Evolutionary conservation across 2,113 vertebrate species (phyloP).

Genomic region (Glaucomys volans): DNA sequence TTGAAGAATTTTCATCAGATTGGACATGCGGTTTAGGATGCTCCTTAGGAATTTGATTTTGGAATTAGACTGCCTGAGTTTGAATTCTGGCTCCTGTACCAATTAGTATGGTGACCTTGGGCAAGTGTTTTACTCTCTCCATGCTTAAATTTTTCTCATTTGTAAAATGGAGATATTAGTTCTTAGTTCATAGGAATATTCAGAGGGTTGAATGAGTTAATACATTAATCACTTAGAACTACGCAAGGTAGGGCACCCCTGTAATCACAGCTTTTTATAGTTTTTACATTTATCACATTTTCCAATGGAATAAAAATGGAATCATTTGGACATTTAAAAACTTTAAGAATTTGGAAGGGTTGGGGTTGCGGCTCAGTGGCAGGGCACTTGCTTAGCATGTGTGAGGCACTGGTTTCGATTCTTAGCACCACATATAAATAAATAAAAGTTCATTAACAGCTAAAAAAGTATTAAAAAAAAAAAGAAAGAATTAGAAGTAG

Average conservation of each 20-base stretch:
- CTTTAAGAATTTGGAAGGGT: neutral
- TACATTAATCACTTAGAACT: neutral
- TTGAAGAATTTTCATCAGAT: conserved; percentile 14
- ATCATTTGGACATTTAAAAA: neutral
- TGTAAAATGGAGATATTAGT: conserved; percentile 44
- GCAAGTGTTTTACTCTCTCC: neutral
- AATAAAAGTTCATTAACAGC: too few relatives aligned
- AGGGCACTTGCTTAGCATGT: too few relatives aligned
- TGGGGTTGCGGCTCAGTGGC: too few relatives aligned
- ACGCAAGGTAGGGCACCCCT: neutral
- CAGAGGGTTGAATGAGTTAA: neutral
- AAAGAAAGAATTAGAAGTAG: conserved; percentile 12
- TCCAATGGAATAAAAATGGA: neutral
- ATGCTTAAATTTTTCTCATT: neutral
- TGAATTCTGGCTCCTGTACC: neutral
- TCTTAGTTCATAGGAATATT: neutral
- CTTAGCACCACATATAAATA: too few relatives aligned
- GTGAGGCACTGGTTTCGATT: too few relatives aligned
- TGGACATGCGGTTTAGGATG: neutral
- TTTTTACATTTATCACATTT: neutral
- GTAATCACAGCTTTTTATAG: neutral
- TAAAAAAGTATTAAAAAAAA: neutral
- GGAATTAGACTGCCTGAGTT: neutral
- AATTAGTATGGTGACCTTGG: neutral
- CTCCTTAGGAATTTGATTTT: neutral